These are phyloP conservation scores for Ovis canadensis DNA, from an alignment of 2,113 vertebrate genomes.

Conservation along the genomic window DNA sequence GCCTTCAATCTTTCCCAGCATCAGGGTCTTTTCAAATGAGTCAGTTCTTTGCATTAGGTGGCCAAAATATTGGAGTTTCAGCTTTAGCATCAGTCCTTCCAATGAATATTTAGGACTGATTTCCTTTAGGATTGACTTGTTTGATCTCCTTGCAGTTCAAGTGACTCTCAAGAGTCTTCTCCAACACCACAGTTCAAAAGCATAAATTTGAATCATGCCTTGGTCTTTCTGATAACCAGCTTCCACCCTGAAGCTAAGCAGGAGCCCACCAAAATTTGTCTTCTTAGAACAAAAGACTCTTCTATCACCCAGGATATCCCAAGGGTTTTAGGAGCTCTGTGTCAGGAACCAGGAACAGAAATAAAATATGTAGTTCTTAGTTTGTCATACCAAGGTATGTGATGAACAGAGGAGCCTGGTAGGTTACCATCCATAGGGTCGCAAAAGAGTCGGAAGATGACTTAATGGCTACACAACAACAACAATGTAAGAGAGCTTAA, in stretches of 20 bases:
- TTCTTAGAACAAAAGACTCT: neutral
- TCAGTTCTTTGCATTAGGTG: neutral
- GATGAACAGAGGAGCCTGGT: neutral
- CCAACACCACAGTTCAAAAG: neutral
- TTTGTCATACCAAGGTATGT: neutral
- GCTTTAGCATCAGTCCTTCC: neutral
- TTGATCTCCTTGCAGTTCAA: neutral
- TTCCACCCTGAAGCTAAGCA: neutral
- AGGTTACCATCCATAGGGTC: neutral
- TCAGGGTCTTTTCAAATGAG: neutral
- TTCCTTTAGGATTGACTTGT: neutral
- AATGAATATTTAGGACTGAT: neutral
- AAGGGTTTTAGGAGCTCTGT: neutral
- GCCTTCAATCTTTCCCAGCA: neutral
- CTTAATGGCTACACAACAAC: neutral
- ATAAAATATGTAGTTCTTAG: neutral
- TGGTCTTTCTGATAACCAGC: neutral
- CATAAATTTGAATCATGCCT: neutral
- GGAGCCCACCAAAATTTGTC: neutral
- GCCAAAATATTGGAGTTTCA: neutral
- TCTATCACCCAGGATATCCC: neutral
- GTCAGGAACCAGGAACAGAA: neutral
- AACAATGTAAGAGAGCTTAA: neutral
- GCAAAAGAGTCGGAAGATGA: neutral
- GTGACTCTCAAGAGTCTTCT: neutral